Percentiles rank a stretch among this genome's conserved stretches.
These are phyloP conservation scores for Diarsia dahlii DNA, from an alignment of 2,888 invertebrate genomes.

Conservation along the genomic window DNA sequence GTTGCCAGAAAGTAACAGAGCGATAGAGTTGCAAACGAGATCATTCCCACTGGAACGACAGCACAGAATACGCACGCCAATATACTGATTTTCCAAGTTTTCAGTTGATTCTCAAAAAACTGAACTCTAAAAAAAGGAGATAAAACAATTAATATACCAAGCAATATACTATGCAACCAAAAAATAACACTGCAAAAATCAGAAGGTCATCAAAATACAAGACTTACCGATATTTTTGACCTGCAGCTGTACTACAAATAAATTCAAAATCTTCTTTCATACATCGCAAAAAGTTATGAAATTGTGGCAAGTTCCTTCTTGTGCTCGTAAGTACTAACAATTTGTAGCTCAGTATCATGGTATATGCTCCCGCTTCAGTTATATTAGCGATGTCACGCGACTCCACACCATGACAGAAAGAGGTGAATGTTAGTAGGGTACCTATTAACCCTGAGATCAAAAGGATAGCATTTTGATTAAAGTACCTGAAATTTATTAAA, in stretches of 20 bases:
- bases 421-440: slow-evolving; percentile 17
- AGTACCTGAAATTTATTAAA: slow-evolving; percentile 65
- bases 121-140: slow-evolving; percentile 63
- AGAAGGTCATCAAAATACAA: not conserved
- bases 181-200: not conserved
- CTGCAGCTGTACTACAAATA: slow-evolving; percentile 65
- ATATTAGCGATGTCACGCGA: slow-evolving; percentile 68
- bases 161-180: not conserved
- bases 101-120: slow-evolving; percentile 75
- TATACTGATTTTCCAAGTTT: slow-evolving; percentile 76
- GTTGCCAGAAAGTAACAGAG: slow-evolving; percentile 69
- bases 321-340: slow-evolving; percentile 71
- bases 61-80: slow-evolving; percentile 65
- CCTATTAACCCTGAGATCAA: slow-evolving; percentile 25
- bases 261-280: slow-evolving; percentile 77
- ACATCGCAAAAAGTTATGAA: slow-evolving; percentile 69
- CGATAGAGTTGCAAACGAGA: slow-evolving; percentile 55
- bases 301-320: slow-evolving; percentile 70
- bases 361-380: slow-evolving; percentile 76
- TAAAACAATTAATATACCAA: not conserved
- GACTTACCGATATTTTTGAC: slow-evolving; percentile 34
- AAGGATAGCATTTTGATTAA: slow-evolving; percentile 60
- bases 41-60: slow-evolving; percentile 64
- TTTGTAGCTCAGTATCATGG: slow-evolving; percentile 73
- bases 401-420: slow-evolving; percentile 67